phyloP scores from a whole-genome alignment of 2,113 vertebrate genomes.

The Gobius niger region DNA sequence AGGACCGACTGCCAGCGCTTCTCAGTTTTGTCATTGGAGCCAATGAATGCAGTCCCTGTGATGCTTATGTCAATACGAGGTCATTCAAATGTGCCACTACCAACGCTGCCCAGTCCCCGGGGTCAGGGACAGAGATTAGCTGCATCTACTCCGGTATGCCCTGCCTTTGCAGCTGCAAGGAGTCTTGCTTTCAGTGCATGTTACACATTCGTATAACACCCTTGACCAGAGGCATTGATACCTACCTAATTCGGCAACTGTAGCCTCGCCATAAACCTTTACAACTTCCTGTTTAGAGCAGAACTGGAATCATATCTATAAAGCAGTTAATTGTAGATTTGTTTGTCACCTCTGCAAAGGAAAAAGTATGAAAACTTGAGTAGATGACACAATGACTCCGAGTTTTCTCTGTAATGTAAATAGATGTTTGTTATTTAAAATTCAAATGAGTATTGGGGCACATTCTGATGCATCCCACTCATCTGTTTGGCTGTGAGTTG shows the following conservation, averaged over 20 bases:
- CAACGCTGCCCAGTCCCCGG: conserved; percentile 31
- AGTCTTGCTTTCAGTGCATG: neutral
- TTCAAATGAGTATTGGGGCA: conserved; percentile 39
- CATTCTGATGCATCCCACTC: conserved; percentile 41
- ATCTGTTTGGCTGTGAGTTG: conserved; percentile 50
- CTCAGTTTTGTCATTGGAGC: conserved; percentile 48
- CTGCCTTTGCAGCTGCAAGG: neutral
- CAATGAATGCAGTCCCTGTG: conserved; percentile 34
- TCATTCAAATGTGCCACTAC: conserved; percentile 29
- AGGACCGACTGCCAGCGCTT: conserved; percentile 28
- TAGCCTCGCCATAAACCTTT: no score
- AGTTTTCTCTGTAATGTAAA: neutral
- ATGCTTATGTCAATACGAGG: conserved; percentile 46
- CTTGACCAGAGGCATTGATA: no score
- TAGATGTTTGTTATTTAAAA: conserved; percentile 12
- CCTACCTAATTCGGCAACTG: no score
- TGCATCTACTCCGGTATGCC: neutral
- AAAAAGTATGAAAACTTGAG: neutral
- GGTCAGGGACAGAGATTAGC: conserved; percentile 13
- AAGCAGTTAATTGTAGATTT: no score
- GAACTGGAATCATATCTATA: no score
- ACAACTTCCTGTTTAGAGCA: no score
- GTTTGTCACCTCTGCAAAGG: no score
- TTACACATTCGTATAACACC: neutral
- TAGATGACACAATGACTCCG: neutral